phyloP scores from a whole-genome alignment of 2,113 vertebrate genomes.

The Ursus arctos region DNA sequence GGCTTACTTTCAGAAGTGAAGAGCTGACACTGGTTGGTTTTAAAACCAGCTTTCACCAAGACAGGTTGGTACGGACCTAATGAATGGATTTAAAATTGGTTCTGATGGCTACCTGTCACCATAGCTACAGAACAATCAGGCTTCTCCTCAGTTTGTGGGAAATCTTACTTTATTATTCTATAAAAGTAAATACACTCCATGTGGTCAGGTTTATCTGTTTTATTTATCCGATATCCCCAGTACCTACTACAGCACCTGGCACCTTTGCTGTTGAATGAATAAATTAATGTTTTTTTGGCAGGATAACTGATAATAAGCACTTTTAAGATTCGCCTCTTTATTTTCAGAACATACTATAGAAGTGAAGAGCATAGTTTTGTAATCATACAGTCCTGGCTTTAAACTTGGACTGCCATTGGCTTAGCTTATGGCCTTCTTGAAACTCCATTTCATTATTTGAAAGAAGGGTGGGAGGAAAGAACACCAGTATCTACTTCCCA shows the following conservation, averaged over 20 bases:
- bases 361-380: neutral
- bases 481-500: neutral
- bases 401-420: neutral
- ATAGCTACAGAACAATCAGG: neutral
- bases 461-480: neutral
- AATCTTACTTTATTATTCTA: neutral
- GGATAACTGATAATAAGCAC: neutral
- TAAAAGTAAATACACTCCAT: neutral
- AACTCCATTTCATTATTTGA: neutral
- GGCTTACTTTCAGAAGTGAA: neutral
- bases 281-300: neutral
- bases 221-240: neutral
- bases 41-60: neutral
- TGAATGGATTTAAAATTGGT: constrained; percentile 14
- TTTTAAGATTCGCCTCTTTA: neutral
- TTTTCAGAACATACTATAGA: neutral
- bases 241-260: neutral
- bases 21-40: neutral
- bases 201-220: neutral
- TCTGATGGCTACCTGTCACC: neutral
- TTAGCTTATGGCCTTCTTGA: neutral
- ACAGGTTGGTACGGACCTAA: neutral
- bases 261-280: neutral
- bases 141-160: neutral
- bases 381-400: neutral